phyloP scores from a whole-genome alignment of 2,888 invertebrate genomes.

The Drosophila neotestacea region DNA sequence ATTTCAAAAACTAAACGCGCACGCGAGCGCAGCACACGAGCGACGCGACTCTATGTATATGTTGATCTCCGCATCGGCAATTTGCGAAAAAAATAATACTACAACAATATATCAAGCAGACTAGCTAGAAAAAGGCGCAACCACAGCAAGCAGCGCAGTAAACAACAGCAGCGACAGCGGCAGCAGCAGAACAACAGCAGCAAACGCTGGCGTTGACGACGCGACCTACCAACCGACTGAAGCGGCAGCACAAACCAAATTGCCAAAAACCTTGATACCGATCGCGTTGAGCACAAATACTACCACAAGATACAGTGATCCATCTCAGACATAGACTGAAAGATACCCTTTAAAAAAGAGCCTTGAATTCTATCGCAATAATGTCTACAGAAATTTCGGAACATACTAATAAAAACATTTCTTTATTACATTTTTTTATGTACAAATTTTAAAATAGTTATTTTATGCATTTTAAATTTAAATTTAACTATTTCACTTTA shows the following conservation, averaged over 20 bases:
- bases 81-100: conserved; percentile 64
- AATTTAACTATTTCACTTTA: too few relatives aligned
- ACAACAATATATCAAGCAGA: conserved; percentile 41
- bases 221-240: conserved; percentile 83
- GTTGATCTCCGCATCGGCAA: conserved; percentile 78
- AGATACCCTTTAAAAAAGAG: conserved; percentile 34
- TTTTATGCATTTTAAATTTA: too few relatives aligned
- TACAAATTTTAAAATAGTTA: too few relatives aligned
- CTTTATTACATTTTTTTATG: too few relatives aligned
- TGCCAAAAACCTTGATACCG: conserved; percentile 85
- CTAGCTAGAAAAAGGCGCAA: conserved; percentile 78
- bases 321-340: conserved; percentile 17
- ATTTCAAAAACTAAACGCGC: conserved; percentile 68
- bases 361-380: not conserved
- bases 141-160: conserved; percentile 62
- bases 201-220: conserved; percentile 64
- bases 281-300: conserved; percentile 71
- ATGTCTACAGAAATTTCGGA: not conserved
- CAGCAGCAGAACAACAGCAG: conserved; percentile 56
- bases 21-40: conserved; percentile 67
- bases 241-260: conserved; percentile 80
- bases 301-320: conserved; percentile 14
- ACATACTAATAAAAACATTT: too few relatives aligned
- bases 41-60: conserved; percentile 43
- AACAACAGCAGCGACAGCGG: conserved; percentile 37